Conservation (phyloP, 1,140 invertebrate species). For the Ruditapes philippinarum region DNA sequence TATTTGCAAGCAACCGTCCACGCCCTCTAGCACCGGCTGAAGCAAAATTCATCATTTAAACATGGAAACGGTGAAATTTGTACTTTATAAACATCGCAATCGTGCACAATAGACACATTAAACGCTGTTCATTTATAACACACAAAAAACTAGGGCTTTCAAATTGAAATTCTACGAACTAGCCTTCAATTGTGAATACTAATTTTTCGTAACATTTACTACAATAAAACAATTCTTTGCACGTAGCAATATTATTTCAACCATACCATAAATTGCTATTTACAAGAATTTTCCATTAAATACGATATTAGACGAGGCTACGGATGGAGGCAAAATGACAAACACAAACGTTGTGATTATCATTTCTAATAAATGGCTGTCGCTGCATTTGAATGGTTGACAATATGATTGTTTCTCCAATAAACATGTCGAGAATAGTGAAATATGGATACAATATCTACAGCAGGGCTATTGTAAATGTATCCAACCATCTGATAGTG, state of each 20-base stretch:
- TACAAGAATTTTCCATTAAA: conserved; percentile 63
- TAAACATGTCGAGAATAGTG: conserved; percentile 53
- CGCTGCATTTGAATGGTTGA: conserved; percentile 54
- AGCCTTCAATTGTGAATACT: background rate
- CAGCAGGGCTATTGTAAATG: background rate
- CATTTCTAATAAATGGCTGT: conserved; percentile 58
- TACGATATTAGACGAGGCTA: conserved; percentile 5
- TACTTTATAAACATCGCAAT: too few relatives aligned
- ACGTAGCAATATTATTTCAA: conserved; percentile 51
- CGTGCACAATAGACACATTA: too few relatives aligned
- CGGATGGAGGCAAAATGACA: conserved; percentile 9
- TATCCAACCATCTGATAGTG: background rate
- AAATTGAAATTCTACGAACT: too few relatives aligned
- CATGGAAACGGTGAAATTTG: too few relatives aligned
- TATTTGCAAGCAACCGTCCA: too few relatives aligned
- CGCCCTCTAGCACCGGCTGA: too few relatives aligned
- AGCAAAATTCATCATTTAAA: too few relatives aligned
- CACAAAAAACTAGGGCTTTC: too few relatives aligned
- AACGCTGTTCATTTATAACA: too few relatives aligned
- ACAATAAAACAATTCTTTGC: conserved; percentile 4
- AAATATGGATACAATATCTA: conserved; percentile 50
- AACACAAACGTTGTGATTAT: conserved; percentile 48
- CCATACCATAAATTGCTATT: conserved; percentile 48
- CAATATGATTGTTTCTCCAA: conserved; percentile 51
- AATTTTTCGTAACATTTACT: background rate